Percentiles rank a stretch among this genome's conserved stretches.
Conservation (phyloP, 1,140 invertebrate genomes). For the Camponotus pennsylvanicus region DNA sequence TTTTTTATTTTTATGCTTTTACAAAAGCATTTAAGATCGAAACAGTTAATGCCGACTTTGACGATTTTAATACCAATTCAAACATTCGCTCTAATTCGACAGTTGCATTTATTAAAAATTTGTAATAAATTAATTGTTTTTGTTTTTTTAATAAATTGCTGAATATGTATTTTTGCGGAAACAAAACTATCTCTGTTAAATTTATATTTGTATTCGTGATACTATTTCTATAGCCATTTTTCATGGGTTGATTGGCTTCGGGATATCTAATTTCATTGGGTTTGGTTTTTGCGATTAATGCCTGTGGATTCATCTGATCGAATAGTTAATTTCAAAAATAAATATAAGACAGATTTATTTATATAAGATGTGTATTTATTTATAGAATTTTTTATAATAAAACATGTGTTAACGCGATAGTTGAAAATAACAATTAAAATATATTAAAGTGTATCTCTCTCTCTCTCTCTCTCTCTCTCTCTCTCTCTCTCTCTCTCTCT, state of each 20-base stretch:
- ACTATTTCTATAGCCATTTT: neutral
- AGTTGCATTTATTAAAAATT: neutral
- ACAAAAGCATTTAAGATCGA: neutral
- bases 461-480: too few species aligned
- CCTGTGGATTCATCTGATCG: conserved; percentile 45
- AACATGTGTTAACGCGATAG: neutral
- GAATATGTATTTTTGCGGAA: neutral
- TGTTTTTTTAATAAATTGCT: neutral
- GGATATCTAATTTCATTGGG: conserved; percentile 49
- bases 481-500: too few species aligned
- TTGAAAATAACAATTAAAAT: conserved; percentile 4
- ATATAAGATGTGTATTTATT: neutral
- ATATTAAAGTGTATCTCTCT: neutral
- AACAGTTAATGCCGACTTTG: neutral
- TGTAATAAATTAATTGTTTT: neutral
- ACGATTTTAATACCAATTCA: neutral
- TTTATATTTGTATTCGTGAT: neutral
- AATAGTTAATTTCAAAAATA: conserved; percentile 52
- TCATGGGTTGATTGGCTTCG: neutral
- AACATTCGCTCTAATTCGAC: neutral
- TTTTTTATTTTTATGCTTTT: neutral
- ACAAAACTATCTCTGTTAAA: neutral
- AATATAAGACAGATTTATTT: neutral
- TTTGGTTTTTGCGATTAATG: conserved; percentile 9
- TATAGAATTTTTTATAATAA: neutral